These are phyloP conservation scores for Sminthopsis crassicaudata DNA, from an alignment of 2,113 vertebrate genomes.

Conservation along the genomic window DNA sequence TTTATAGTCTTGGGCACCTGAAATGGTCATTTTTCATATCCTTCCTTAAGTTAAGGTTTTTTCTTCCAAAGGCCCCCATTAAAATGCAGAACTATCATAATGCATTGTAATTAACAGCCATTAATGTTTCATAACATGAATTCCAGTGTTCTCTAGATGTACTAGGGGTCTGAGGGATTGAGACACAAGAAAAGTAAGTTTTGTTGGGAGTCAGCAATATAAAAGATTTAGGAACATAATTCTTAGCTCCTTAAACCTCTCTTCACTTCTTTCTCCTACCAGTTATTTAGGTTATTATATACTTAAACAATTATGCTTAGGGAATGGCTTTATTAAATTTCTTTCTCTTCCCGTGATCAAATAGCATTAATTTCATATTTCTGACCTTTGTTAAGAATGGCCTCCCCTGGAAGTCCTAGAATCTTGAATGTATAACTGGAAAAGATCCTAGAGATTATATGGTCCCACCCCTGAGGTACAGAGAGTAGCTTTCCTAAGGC, in stretches of 20 bases:
- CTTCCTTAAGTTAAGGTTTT: background rate
- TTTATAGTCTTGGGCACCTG: background rate
- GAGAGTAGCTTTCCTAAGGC: background rate
- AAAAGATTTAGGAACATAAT: background rate
- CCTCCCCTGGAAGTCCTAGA: background rate
- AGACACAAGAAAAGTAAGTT: background rate
- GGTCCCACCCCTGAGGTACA: background rate
- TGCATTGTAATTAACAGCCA: background rate
- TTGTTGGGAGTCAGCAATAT: background rate
- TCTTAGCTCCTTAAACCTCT: background rate
- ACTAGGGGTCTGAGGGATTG: background rate
- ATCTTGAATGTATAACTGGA: background rate
- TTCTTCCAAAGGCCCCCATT: background rate
- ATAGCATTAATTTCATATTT: background rate
- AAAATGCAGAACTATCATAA: background rate
- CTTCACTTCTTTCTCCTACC: background rate
- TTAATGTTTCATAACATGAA: background rate
- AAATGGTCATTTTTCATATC: background rate
- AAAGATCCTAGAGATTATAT: background rate
- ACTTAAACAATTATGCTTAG: background rate
- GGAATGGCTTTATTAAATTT: background rate
- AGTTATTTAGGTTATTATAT: background rate
- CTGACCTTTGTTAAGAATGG: background rate
- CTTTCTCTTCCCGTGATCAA: background rate
- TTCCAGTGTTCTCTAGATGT: background rate